Evolutionary conservation across 2,113 vertebrate species (phyloP).

Genomic region (Loxodonta africana): DNA sequence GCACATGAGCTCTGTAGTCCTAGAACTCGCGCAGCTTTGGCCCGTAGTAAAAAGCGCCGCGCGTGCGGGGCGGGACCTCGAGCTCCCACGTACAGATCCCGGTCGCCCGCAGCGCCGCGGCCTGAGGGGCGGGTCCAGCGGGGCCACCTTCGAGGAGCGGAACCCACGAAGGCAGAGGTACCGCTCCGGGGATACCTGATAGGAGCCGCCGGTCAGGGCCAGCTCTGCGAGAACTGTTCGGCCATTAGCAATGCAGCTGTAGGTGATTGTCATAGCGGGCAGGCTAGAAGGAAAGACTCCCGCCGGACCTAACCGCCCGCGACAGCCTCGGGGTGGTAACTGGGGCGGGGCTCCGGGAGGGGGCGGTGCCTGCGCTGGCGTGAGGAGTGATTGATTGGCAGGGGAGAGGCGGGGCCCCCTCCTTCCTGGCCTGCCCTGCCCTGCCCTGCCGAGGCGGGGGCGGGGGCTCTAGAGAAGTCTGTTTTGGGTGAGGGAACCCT

Average conservation of each 20-base stretch:
- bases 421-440: fast-evolving
- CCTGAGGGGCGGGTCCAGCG: not conserved
- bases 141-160: not conserved
- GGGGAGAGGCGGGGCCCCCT: not conserved
- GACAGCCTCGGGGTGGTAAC: not conserved
- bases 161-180: not conserved
- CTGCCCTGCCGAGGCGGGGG: fast-evolving
- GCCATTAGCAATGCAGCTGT: constrained; percentile 80
- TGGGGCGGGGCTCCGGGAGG: not conserved
- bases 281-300: not conserved
- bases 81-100: fast-evolving
- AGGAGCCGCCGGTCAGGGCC: constrained; percentile 71
- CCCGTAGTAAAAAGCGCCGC: not conserved
- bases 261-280: constrained; percentile 69
- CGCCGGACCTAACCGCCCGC: not conserved
- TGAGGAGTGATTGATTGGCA: constrained; percentile 9
- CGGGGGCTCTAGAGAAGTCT: not conserved
- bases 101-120: fast-evolving
- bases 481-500: not conserved
- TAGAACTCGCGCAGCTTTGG: fast-evolving
- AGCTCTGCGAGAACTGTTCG: constrained; percentile 74
- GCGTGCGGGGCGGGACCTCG: not conserved
- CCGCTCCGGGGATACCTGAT: constrained; percentile 62
- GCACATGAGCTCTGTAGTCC: not conserved
- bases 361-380: not conserved